Percentiles rank a stretch among this genome's conserved stretches.
phyloP scores from a whole-genome alignment of 2,888 invertebrate genomes.

The Rhagonycha lutea region DNA sequence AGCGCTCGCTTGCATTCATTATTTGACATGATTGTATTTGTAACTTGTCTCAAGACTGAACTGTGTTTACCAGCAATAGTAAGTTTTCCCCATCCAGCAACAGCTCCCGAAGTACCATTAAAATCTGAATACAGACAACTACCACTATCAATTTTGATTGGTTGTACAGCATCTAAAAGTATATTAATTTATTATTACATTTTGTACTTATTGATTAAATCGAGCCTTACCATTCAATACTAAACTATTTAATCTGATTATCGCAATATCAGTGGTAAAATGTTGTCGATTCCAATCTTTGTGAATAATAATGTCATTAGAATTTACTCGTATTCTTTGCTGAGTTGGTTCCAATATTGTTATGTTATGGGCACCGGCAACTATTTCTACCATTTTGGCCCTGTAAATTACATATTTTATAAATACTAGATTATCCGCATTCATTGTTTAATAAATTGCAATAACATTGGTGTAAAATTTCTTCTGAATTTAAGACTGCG shows the following conservation, averaged over 20 bases:
- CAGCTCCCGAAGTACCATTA: neutral
- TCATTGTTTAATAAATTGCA: no score
- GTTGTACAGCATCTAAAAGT: neutral
- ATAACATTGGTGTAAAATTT: no score
- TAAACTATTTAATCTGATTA: no score
- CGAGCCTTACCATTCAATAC: no score
- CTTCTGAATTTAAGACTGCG: no score
- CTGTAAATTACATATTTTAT: no score
- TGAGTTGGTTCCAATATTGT: neutral
- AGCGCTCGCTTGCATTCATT: neutral
- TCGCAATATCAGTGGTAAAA: neutral
- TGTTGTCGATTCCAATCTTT: neutral
- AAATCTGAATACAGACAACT: neutral
- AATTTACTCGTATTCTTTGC: neutral
- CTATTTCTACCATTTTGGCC: neutral
- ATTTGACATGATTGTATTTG: neutral
- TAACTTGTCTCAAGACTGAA: neutral
- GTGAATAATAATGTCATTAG: neutral
- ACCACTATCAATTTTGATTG: neutral
- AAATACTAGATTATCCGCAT: no score
- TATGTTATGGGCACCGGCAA: neutral
- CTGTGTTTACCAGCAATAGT: neutral
- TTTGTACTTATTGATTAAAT: no score
- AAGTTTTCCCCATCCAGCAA: neutral
- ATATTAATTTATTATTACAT: neutral